Evolutionary conservation across 1,140 invertebrate genomes (phyloP), one percentile per base, ranked within the genome.

Genomic region (Macrobrachium nipponense): DNA sequence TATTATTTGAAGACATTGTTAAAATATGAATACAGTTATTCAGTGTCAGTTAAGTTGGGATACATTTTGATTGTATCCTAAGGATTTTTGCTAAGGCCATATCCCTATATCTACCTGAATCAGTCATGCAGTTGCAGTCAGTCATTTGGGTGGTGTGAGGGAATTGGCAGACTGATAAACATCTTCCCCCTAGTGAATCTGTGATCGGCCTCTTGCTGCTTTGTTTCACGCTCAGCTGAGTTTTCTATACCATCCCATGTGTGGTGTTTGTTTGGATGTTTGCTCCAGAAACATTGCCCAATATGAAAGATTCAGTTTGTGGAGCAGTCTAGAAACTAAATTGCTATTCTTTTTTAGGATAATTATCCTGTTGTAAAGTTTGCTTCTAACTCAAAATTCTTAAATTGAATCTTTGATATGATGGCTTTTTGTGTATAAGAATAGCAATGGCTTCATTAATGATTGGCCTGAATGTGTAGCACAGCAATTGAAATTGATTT

Each of bases 141-240:
- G 51, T 51, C 7, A 51, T 51, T 51, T 51, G 51, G 51, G 51
- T 51, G 51, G 51, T 51, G 51, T 51, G 51, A 51, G 51, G 51
- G 51, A 51, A 51, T 51, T 51, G 51, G 51, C 51, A 51, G 51
- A 51, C 51, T 51, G 51, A 66, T 43, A 80, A 80, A 64, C 78
- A 80, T 80, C 78, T 80, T 80, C 78, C 78, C 78, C 78, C 78
- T 80, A 80, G 78, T 80, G 78, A 80, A 80, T 68, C 78, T 80
- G 62, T 80, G 78, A 80, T 80, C 78, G 78, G 78, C 78, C 78
- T 80, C 78, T 80, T 80, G 62, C 78, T 68, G 78, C 78, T 80
- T 80, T 80, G 14, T 80, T 64, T 80, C 78, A 68, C 78, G 44
- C 78, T 51, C 43, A 80, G 78, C 78, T 80, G 78, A 80, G 78